These are phyloP conservation scores for Dicentrarchus labrax DNA, from an alignment of 2,113 vertebrate genomes.

Conservation along the genomic window DNA sequence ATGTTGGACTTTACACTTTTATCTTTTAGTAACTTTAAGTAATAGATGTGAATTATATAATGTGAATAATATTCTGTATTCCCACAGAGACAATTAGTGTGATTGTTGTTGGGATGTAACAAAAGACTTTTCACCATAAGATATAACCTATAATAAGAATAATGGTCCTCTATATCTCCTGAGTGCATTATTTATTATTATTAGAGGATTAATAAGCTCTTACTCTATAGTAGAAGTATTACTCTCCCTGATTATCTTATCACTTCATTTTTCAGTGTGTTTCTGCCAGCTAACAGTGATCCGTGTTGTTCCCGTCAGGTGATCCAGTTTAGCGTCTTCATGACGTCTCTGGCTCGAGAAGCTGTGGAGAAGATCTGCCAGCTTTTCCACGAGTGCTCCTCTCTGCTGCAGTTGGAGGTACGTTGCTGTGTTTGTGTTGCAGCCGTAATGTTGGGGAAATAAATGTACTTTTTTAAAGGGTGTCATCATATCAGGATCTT, in stretches of 20 bases:
- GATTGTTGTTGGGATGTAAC: too few species aligned
- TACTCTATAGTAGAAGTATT: neutral
- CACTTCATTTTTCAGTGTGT: neutral
- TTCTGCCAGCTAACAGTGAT: neutral
- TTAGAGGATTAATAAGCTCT: neutral
- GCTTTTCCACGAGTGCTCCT: slow-evolving; percentile 72
- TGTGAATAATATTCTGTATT: too few species aligned
- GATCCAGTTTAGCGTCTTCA: slow-evolving; percentile 68
- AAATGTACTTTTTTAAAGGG: too few species aligned
- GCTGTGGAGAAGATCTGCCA: slow-evolving; percentile 78
- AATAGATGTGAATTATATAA: too few species aligned
- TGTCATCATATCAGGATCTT: too few species aligned
- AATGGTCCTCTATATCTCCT: too few species aligned
- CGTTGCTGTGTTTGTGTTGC: neutral
- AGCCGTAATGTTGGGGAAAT: too few species aligned
- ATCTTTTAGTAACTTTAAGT: too few species aligned
- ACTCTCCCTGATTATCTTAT: neutral
- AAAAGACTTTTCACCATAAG: too few species aligned
- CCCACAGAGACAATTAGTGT: too few species aligned
- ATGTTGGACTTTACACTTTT: too few species aligned
- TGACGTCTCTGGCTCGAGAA: slow-evolving; percentile 76
- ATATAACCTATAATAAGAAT: too few species aligned
- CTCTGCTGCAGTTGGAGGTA: slow-evolving; percentile 69
- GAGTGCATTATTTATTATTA: neutral
- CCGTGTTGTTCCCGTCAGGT: slow-evolving; percentile 49